Conservation (phyloP, 1,140 invertebrate genomes). For the Anastatus disparis region DNA sequence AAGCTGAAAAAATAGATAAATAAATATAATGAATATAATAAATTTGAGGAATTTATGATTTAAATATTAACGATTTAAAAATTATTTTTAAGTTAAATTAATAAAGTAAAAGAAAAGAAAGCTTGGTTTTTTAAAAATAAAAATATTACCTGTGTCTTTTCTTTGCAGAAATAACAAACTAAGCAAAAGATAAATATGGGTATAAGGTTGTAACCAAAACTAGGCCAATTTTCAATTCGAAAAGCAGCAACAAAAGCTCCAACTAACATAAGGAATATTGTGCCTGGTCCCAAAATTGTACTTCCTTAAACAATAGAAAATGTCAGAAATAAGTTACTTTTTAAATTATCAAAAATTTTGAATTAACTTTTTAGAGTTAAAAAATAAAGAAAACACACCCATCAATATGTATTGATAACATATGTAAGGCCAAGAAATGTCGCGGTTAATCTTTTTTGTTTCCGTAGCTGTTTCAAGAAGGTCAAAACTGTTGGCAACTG, state of each 20-base stretch:
- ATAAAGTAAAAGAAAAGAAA: no score
- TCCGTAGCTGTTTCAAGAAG: slow-evolving; percentile 78
- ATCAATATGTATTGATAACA: slow-evolving; percentile 78
- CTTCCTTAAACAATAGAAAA: slow-evolving; percentile 71
- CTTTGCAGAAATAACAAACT: slow-evolving; percentile 79
- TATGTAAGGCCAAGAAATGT: slow-evolving; percentile 87
- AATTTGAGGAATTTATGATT: no score
- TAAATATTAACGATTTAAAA: no score
- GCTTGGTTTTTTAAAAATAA: background rate
- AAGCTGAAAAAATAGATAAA: slow-evolving; percentile 74
- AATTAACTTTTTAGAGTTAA: slow-evolving; percentile 12
- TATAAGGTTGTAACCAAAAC: slow-evolving; percentile 82
- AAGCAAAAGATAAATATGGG: slow-evolving; percentile 80
- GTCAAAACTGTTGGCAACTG: slow-evolving; percentile 89
- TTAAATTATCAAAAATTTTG: slow-evolving; percentile 47
- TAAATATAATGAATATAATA: no score
- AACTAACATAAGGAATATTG: slow-evolving; percentile 91
- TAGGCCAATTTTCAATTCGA: slow-evolving; percentile 79
- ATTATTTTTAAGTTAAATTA: no score
- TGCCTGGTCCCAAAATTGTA: slow-evolving; percentile 83
- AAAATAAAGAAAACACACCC: slow-evolving; percentile 50
- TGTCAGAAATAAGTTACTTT: no score
- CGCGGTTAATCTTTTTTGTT: slow-evolving; percentile 84
- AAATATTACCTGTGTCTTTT: slow-evolving; percentile 74
- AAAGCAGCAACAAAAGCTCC: slow-evolving; percentile 88